These are phyloP conservation scores for Aleiodes testaceus DNA, from an alignment of 2,888 invertebrate species.

Conservation along the genomic window DNA sequence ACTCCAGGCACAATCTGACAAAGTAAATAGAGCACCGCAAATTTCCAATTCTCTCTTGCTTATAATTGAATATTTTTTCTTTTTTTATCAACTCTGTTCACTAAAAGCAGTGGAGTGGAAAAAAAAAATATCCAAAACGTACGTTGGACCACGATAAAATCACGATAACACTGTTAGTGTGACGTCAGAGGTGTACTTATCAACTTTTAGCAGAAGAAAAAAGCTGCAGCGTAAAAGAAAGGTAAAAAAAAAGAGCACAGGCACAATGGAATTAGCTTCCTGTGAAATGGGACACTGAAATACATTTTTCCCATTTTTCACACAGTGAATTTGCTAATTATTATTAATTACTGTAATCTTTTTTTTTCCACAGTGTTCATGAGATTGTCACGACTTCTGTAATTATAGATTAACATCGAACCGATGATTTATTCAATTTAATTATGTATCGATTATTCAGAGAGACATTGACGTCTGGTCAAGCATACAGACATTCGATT, in stretches of 20 bases:
- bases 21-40: not conserved
- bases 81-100: constrained; percentile 1
- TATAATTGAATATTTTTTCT: constrained; percentile 14
- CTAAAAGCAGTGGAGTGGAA: constrained; percentile 3
- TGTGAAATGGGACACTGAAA: constrained; percentile 1
- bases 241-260: not conserved
- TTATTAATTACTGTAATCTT: not conserved
- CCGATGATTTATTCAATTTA: constrained; percentile 21
- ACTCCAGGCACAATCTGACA: too few species aligned
- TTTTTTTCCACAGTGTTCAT: not conserved
- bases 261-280: not conserved
- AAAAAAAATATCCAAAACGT: constrained; percentile 19
- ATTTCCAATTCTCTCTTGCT: not conserved
- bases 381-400: not conserved
- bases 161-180: constrained; percentile 12
- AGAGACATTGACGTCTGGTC: constrained; percentile 16
- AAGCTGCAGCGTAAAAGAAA: constrained; percentile 10
- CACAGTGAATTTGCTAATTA: not conserved
- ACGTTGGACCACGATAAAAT: constrained; percentile 9
- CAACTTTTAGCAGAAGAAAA: constrained; percentile 9
- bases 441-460: constrained; percentile 26
- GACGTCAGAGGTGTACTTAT: constrained; percentile 22
- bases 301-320: not conserved
- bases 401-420: not conserved
- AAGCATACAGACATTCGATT: constrained; percentile 22